Conservation (phyloP, 2,113 vertebrate genomes). For the Embiotoca jacksoni region DNA sequence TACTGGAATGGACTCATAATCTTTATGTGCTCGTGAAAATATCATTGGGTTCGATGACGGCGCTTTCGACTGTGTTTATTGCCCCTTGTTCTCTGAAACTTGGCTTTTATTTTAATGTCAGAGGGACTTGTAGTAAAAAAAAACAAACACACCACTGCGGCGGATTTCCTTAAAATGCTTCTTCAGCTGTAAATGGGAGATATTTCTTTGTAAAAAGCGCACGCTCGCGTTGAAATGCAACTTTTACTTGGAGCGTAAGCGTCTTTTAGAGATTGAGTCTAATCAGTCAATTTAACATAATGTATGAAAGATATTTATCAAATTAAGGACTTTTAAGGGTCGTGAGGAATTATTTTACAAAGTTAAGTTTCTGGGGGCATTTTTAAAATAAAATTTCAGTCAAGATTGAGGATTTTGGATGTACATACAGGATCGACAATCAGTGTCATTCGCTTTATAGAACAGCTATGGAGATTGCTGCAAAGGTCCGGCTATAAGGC, state of each 20-base stretch:
- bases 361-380: too few relatives aligned
- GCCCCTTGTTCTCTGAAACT: slow-evolving; percentile 79
- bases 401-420: too few relatives aligned
- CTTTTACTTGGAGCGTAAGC: too few relatives aligned
- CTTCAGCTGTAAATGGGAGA: slow-evolving; percentile 8
- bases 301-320: too few relatives aligned
- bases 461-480: slow-evolving; percentile 63
- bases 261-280: too few relatives aligned
- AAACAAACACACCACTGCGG: slow-evolving; percentile 7
- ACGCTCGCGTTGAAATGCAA: too few relatives aligned
- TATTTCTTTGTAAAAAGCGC: too few relatives aligned
- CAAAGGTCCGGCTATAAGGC: slow-evolving; percentile 79
- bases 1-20: slow-evolving; percentile 75
- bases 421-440: too few relatives aligned
- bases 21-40: slow-evolving; percentile 88
- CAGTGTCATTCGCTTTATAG: neutral
- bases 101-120: slow-evolving; percentile 72
- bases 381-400: too few relatives aligned
- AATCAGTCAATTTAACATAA: too few relatives aligned
- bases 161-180: slow-evolving; percentile 11
- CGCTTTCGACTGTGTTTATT: slow-evolving; percentile 79
- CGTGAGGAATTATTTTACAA: too few relatives aligned
- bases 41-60: slow-evolving; percentile 85
- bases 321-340: too few relatives aligned
- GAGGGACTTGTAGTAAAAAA: slow-evolving; percentile 42